Conservation (phyloP, 2,888 invertebrate species). For the Pelosia muscerda region DNA sequence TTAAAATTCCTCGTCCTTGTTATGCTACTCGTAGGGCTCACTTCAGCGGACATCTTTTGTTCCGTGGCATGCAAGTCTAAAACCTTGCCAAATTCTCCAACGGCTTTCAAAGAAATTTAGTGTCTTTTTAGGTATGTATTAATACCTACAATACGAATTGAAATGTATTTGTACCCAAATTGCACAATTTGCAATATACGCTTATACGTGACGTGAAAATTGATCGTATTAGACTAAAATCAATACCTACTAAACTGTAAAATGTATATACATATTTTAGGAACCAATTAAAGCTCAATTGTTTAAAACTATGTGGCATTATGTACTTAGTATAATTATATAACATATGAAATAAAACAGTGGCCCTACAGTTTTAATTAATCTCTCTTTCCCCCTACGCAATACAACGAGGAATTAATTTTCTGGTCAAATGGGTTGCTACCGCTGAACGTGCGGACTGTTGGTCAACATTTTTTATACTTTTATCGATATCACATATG, state of each 20-base stretch:
- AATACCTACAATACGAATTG: slow-evolving; percentile 54
- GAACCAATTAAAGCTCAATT: not conserved
- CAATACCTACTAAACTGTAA: not conserved
- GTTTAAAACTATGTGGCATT: not conserved
- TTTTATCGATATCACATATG: not conserved
- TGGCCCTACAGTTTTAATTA: slow-evolving; percentile 67
- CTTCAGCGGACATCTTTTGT: slow-evolving; percentile 71
- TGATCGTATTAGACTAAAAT: not conserved
- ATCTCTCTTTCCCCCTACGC: slow-evolving; percentile 61
- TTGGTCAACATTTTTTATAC: not conserved
- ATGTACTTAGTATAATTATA: slow-evolving; percentile 28
- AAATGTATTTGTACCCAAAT: slow-evolving; percentile 16
- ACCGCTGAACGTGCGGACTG: slow-evolving; percentile 56
- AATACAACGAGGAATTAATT: slow-evolving; percentile 75
- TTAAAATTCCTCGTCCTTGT: slow-evolving; percentile 85
- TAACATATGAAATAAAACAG: slow-evolving; percentile 48
- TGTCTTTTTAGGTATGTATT: slow-evolving; percentile 63
- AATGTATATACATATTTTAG: not conserved
- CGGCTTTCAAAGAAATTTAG: slow-evolving; percentile 70
- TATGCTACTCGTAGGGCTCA: slow-evolving; percentile 71
- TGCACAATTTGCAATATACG: too few species aligned
- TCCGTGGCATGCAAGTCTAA: slow-evolving; percentile 71
- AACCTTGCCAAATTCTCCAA: slow-evolving; percentile 65
- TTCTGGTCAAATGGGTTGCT: slow-evolving; percentile 72
- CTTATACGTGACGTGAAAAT: too few species aligned